phyloP scores from a whole-genome alignment of 35 echinoderm and acorn worm species.

The Ophioderma brevispina region DNA sequence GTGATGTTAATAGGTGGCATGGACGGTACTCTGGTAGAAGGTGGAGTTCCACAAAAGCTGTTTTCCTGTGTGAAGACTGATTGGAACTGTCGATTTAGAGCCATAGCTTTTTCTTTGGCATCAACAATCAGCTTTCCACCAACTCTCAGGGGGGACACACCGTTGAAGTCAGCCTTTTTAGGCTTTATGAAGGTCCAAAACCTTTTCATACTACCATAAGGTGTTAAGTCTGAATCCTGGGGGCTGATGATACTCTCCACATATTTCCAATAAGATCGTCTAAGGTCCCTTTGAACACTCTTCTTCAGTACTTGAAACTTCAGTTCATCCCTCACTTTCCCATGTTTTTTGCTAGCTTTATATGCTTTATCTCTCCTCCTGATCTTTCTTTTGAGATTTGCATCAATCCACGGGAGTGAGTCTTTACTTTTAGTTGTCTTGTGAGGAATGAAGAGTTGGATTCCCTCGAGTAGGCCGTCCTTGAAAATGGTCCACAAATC shows the following conservation, averaged over 20 bases:
- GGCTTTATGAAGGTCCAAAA: constrained; percentile 59
- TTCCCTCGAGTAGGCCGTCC: neutral
- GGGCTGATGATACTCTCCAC: constrained; percentile 11
- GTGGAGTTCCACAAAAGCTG: neutral
- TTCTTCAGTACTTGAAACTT: too few relatives aligned
- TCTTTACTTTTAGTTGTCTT: constrained; percentile 17
- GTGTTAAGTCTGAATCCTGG: neutral
- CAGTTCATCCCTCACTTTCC: constrained; percentile 17
- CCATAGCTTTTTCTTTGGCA: neutral
- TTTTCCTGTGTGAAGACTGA: constrained; percentile 46
- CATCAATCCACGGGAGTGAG: constrained; percentile 29
- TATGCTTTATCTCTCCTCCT: constrained; percentile 21
- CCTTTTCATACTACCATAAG: constrained; percentile 37
- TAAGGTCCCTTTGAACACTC: constrained; percentile 34
- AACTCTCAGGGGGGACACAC: constrained; percentile 23
- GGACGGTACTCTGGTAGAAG: neutral
- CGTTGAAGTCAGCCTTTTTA: constrained; percentile 21
- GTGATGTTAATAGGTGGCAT: constrained; percentile 6
- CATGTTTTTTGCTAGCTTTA: constrained; percentile 35
- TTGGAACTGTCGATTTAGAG: constrained; percentile 30
- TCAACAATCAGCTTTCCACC: constrained; percentile 24
- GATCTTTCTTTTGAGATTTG: constrained; percentile 47
- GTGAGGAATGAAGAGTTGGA: constrained; percentile 10
- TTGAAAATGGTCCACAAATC: neutral
- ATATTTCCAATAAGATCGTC: constrained; percentile 39